Conservation (phyloP, 2,113 vertebrate genomes). For the Peromyscus polionotus region DNA sequence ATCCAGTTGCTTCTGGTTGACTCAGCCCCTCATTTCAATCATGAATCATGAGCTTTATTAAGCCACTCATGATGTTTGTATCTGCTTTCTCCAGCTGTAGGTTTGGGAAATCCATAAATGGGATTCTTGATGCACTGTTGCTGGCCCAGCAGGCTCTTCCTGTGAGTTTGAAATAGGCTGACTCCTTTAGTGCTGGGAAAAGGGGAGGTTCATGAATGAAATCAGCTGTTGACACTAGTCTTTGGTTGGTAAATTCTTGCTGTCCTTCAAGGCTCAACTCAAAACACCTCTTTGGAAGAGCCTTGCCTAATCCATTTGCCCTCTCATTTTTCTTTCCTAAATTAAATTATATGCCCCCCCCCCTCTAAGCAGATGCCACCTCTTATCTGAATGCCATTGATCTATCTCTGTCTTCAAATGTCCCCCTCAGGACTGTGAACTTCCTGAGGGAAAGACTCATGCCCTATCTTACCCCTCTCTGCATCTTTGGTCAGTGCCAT, state of each 20-base stretch:
- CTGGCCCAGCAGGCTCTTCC: neutral
- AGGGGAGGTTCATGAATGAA: neutral
- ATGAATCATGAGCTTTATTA: neutral
- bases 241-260: neutral
- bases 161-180: fast-evolving
- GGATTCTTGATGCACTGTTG: neutral
- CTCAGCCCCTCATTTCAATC: neutral
- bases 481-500: neutral
- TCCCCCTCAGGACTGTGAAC: neutral
- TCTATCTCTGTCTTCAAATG: neutral
- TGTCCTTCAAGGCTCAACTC: neutral
- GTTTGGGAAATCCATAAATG: neutral
- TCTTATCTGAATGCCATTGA: neutral
- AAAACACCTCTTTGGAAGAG: neutral
- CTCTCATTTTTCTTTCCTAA: neutral
- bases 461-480: neutral
- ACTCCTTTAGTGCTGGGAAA: neutral
- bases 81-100: neutral
- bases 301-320: neutral
- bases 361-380: neutral
- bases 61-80: neutral
- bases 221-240: neutral
- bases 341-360: neutral
- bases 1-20: neutral
- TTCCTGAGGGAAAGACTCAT: too few relatives aligned